Evolutionary conservation across 2,888 invertebrate species (phyloP), one percentile per base, ranked within the genome.

Genomic region (Acanthacorydalis orientalis): DNA sequence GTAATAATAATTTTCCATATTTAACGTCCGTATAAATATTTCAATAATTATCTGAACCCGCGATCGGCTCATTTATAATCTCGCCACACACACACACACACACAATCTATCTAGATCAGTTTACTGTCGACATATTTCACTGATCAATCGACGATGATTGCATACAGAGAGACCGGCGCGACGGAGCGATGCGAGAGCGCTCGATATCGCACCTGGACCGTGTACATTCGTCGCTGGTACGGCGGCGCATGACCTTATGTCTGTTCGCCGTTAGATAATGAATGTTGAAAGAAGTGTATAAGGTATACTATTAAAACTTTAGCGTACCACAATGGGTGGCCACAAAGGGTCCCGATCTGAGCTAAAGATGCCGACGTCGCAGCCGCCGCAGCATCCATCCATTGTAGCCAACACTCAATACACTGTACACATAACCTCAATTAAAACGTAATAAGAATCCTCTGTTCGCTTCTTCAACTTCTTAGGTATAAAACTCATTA

Each of bases 371-470:
- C 43, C 43, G 31, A 32, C 14, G 14, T 31, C n/a, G 31, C 43
- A 23, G n/a, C 9, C 14, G 15, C 12, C 14, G n/a, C 12, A 4
- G 9, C 9, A 15, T 43, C n/a, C 43, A 12, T 12, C 31, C 31
- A 43, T 31, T 43, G 43, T 43, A 31, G 31, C 31, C 43, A 43
- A 37, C 14, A 37, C 37, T 43, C 43, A 43, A 43, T 43, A 45
- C 45, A 35, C 61, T 58, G 63, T 64, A 64, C 64, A 64, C 64
- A 64, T 64, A 64, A 64, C 64, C 65, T 66, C 66, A 66, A 66
- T 66, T 66, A 66, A 65, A 65, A 66, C 60, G 66, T 65, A 66
- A 66, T 65, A 66, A 66, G 65, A 66, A 65, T 64, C 63, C 62
- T 56, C 59, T 59, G 23, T 23, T 23, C 23, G 23, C 23, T 23